Evolutionary conservation across 1,140 invertebrate genomes (phyloP), one percentile per base, ranked within the genome.

Genomic region (Temnothorax longispinosus): DNA sequence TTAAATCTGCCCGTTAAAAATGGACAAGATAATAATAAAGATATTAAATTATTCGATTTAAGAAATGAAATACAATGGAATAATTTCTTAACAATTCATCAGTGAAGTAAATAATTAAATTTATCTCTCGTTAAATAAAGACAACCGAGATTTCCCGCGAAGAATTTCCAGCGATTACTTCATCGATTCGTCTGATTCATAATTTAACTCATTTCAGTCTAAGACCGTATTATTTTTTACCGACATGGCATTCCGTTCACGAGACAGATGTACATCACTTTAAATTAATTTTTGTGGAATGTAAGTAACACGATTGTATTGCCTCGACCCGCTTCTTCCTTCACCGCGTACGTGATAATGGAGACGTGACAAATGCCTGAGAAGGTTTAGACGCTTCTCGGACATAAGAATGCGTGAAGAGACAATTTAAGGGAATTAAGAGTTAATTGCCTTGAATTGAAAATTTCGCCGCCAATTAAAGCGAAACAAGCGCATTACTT

Each of bases 401-500:
- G 69, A 58, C 80, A 84, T 82, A 62, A 85, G 80, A 87, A 82
- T 72, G 78, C 85, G 65, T 72, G 54, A 87, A n/a, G 56, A 74
- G 44, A 84, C 67, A 72, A 87, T 87, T 87, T 62, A 64, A 52
- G n/a, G 21, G 60, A 72, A 82, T 82, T 82, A 64, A 54, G 21
- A 41, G 38, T 74, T 74, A 64, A 87, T 81, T 74, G 54, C 50
- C 47, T 87, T 71, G 41, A 87, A 84, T 84, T 84, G 67, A 85
- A 72, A 85, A 87, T 75, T 74, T 65, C 69, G 47, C 80, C 71
- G 65, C 58, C 58, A 60, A 74, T 65, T 85, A 18, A 58, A 38
- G 7, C 18, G 11, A 11, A 74, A 74, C 27, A 18, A 84, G 44
- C 41, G 13, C n/a, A 75, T 72, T 60, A 38, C 38, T 21, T n/a